These are phyloP conservation scores for Drosophila mayri DNA, from an alignment of 1,140 invertebrate species.

Conservation along the genomic window DNA sequence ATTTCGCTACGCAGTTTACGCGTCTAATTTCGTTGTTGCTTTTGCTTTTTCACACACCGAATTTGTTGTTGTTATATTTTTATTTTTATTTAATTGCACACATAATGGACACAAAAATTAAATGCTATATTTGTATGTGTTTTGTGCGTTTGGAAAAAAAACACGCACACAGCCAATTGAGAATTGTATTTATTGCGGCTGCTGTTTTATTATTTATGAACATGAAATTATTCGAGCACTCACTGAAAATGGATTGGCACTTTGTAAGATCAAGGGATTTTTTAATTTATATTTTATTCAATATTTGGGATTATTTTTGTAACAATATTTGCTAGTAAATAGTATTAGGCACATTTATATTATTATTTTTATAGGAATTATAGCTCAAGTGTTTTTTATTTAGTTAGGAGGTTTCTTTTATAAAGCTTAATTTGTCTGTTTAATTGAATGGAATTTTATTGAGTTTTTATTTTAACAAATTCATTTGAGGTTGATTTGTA, in stretches of 20 bases:
- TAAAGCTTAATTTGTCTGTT: neutral
- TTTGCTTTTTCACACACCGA: constrained; percentile 72
- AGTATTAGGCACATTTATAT: neutral
- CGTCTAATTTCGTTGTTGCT: constrained; percentile 66
- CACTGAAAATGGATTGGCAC: constrained; percentile 43
- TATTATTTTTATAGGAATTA: neutral
- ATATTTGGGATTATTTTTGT: neutral
- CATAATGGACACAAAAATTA: constrained; percentile 60
- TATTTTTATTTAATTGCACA: constrained; percentile 78
- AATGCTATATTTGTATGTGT: constrained; percentile 53
- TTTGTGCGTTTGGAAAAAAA: constrained; percentile 23
- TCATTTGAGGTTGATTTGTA: neutral
- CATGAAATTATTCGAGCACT: constrained; percentile 39
- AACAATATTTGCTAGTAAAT: neutral
- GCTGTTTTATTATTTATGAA: constrained; percentile 7
- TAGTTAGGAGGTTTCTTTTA: neutral
- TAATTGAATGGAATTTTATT: neutral
- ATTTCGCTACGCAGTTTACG: constrained; percentile 81
- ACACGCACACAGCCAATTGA: constrained; percentile 54
- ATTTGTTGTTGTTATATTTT: constrained; percentile 44
- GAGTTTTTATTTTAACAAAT: neutral
- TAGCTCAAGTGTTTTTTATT: neutral
- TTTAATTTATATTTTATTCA: neutral
- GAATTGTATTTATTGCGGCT: constrained; percentile 39
- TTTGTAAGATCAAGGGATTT: constrained; percentile 12